Conservation (phyloP, 2,113 vertebrate species). For the Tinamus guttatus region DNA sequence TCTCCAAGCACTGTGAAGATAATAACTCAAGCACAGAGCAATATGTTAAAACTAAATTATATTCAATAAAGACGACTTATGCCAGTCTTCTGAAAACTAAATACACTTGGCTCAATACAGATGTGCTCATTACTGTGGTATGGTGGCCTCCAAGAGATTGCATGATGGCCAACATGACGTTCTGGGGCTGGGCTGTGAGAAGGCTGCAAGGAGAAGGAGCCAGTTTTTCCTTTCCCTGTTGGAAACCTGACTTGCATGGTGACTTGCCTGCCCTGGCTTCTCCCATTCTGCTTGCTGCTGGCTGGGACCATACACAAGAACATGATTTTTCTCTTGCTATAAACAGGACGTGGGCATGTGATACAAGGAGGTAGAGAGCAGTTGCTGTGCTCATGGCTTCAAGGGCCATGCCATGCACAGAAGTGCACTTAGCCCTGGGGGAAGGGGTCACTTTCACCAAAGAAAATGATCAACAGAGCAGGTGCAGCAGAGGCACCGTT, state of each 20-base stretch:
- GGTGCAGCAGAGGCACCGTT: background rate
- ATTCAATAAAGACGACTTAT: slow-evolving; percentile 77
- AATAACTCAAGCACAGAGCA: slow-evolving; percentile 76
- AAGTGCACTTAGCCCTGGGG: background rate
- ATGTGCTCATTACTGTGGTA: slow-evolving; percentile 23
- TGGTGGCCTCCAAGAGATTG: slow-evolving; percentile 17
- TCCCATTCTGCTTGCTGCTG: slow-evolving; percentile 43
- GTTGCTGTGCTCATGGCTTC: slow-evolving; percentile 1
- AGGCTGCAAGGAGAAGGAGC: background rate
- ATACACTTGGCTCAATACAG: slow-evolving; percentile 59
- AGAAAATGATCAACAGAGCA: background rate
- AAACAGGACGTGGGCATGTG: slow-evolving; percentile 37
- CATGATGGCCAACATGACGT: background rate
- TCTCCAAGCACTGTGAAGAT: slow-evolving; percentile 75
- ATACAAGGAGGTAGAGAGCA: slow-evolving; percentile 35
- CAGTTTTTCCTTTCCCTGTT: background rate
- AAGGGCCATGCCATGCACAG: background rate
- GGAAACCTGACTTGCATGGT: background rate
- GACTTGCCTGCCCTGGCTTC: background rate
- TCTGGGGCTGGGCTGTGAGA: background rate
- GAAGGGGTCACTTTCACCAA: background rate
- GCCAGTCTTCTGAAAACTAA: slow-evolving; percentile 71
- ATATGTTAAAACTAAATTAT: slow-evolving; percentile 81
- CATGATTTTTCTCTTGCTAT: background rate
- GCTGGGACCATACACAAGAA: slow-evolving; percentile 31